Percentiles rank a stretch among this genome's conserved stretches.
Conservation (phyloP, 2,888 invertebrate genomes). For the Balanococcus diminutus region DNA sequence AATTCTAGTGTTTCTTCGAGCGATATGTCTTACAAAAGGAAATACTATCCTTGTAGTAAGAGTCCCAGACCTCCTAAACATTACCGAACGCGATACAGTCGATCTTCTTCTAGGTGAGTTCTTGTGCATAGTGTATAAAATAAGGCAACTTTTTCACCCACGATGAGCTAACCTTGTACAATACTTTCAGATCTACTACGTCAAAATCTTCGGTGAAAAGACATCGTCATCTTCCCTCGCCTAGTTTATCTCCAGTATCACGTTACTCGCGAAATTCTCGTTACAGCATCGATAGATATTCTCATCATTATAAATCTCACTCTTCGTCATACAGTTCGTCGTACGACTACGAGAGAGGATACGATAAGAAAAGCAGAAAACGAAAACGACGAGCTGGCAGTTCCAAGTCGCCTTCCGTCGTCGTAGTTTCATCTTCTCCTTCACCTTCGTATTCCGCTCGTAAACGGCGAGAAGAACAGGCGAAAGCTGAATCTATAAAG, state of each 20-base stretch:
- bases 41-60: neutral
- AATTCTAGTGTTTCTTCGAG: slow-evolving; percentile 15
- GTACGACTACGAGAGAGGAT: slow-evolving; percentile 3
- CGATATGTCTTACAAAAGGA: slow-evolving; percentile 35
- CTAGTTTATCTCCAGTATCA: slow-evolving; percentile 30
- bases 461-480: neutral
- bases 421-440: slow-evolving; percentile 41
- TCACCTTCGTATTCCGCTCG: slow-evolving; percentile 42
- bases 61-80: slow-evolving; percentile 12
- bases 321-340: slow-evolving; percentile 31
- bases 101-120: slow-evolving; percentile 30
- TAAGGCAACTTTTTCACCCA: neutral
- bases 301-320: slow-evolving; percentile 34
- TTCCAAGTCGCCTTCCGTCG: slow-evolving; percentile 38
- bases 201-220: slow-evolving; percentile 21
- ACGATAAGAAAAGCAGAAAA: slow-evolving; percentile 23
- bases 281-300: slow-evolving; percentile 28
- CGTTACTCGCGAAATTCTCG: slow-evolving; percentile 18
- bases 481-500: slow-evolving; percentile 54
- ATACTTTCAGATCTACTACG: neutral
- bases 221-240: slow-evolving; percentile 5
- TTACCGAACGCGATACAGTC: neutral
- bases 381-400: neutral
- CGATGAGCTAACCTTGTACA: neutral
- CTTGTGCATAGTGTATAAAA: neutral